phyloP scores from a whole-genome alignment of 1,140 invertebrate species.

The Batillaria attramentaria region DNA sequence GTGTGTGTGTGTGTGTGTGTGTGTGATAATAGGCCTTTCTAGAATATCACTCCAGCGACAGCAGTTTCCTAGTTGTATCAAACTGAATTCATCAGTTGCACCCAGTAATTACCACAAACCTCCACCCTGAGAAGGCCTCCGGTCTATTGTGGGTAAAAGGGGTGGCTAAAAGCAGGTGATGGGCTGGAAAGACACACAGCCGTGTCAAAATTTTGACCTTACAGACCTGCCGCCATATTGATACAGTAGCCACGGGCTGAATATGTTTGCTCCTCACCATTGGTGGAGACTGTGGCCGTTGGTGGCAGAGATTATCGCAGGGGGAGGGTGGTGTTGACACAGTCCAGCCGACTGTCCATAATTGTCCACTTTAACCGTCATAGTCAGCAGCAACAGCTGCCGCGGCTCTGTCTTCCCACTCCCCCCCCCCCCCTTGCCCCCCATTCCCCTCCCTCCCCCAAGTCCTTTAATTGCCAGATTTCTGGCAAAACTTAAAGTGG shows the following conservation, averaged over 20 bases:
- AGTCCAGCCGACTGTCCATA: background rate
- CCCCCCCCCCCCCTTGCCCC: no score
- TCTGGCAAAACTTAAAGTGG: no score
- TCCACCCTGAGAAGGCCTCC: constrained; percentile 1
- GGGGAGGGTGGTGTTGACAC: background rate
- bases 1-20: constrained; percentile 14
- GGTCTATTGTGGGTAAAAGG: background rate
- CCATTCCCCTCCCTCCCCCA: no score
- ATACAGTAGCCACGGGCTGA: constrained; percentile 22
- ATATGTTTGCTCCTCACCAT: constrained; percentile 1
- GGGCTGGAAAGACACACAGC: constrained; percentile 18
- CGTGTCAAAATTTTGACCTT: constrained; percentile 19
- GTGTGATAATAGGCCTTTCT: background rate
- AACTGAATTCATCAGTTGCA: no score
- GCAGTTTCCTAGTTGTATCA: no score
- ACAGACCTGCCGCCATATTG: constrained; percentile 8
- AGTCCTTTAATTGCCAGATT: no score
- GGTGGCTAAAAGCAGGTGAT: constrained; percentile 2
- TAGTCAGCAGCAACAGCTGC: background rate
- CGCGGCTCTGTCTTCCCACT: no score
- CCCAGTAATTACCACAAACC: no score
- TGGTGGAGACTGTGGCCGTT: background rate
- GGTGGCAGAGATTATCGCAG: constrained; percentile 12
- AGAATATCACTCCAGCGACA: background rate
- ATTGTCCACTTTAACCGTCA: constrained; percentile 16